phyloP scores from a whole-genome alignment of 2,888 invertebrate genomes.

The Synergus laeviventris region DNA sequence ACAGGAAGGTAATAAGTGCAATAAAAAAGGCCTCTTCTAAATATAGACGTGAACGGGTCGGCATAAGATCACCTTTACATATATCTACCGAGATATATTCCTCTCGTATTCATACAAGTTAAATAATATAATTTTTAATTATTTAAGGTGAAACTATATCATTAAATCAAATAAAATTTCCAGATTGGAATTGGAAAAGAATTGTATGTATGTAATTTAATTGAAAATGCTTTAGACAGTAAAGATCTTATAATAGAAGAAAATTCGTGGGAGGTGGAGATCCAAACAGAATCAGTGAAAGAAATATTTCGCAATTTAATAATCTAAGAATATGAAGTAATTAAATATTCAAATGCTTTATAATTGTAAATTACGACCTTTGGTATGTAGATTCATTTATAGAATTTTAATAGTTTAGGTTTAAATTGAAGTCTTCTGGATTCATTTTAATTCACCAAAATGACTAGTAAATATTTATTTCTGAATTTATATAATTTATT shows the following conservation, averaged over 20 bases:
- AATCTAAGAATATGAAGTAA: background rate
- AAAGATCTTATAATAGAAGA: background rate
- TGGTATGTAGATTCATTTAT: background rate
- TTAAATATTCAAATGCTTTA: background rate
- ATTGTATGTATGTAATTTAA: background rate
- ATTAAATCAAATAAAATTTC: background rate
- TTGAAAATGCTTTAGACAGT: background rate
- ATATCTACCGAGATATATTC: constrained; percentile 34
- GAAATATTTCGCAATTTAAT: constrained; percentile 4
- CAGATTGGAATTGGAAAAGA: background rate
- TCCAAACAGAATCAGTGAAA: background rate
- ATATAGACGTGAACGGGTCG: constrained; percentile 69
- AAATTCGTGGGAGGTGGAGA: constrained; percentile 1
- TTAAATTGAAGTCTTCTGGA: no score
- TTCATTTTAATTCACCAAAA: background rate
- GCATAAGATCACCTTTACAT: constrained; percentile 45
- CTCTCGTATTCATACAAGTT: background rate
- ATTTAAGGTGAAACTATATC: background rate
- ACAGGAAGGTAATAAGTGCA: constrained; percentile 60
- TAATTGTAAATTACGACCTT: background rate
- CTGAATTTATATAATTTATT: constrained; percentile 1
- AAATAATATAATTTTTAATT: constrained; percentile 14
- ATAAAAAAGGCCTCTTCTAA: constrained; percentile 65
- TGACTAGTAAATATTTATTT: background rate
- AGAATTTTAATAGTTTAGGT: background rate